A percentile compares a stretch with the other conserved stretches of the same genome.
Conservation (phyloP, 1,140 invertebrate genomes). For the Aphidius ervi region DNA sequence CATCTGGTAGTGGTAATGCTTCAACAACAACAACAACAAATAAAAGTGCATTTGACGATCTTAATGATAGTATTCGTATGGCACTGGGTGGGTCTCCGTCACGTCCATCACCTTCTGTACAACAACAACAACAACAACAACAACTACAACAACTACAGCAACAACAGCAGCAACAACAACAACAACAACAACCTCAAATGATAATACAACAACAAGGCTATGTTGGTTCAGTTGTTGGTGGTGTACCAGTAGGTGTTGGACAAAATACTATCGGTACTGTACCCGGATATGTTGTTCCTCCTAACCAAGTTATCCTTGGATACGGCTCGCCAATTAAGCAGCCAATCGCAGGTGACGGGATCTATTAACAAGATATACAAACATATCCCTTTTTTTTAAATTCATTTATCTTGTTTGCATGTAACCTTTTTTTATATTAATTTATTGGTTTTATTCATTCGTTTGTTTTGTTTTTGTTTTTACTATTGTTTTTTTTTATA, state of each 20-base stretch:
- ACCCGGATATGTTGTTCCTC: conserved; percentile 37
- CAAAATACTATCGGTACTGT: conserved; percentile 32
- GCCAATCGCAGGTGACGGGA: conserved; percentile 54
- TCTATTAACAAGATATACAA: conserved; percentile 18
- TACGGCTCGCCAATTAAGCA: conserved; percentile 62
- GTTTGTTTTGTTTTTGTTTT: too few relatives aligned
- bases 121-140: conserved; percentile 40
- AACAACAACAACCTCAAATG: conserved; percentile 37
- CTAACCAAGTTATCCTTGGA: conserved; percentile 47
- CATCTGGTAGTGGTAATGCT: conserved; percentile 34
- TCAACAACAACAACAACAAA: conserved; percentile 31
- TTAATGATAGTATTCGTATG: conserved; percentile 67
- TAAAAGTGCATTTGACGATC: conserved; percentile 67
- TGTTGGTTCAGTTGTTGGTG: conserved; percentile 21
- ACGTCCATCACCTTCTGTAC: conserved; percentile 37
- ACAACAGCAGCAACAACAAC: conserved; percentile 30
- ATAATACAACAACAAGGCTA: conserved; percentile 40
- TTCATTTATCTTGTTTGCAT: neutral
- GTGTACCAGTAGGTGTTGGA: conserved; percentile 23
- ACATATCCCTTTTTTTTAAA: neutral
- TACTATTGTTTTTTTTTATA: too few relatives aligned
- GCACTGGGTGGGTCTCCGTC: conserved; percentile 64
- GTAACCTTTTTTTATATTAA: too few relatives aligned
- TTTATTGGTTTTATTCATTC: too few relatives aligned
- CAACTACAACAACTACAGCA: conserved; percentile 37